Conservation (phyloP, 2,113 vertebrate species). For the Probosciger aterrimus region DNA sequence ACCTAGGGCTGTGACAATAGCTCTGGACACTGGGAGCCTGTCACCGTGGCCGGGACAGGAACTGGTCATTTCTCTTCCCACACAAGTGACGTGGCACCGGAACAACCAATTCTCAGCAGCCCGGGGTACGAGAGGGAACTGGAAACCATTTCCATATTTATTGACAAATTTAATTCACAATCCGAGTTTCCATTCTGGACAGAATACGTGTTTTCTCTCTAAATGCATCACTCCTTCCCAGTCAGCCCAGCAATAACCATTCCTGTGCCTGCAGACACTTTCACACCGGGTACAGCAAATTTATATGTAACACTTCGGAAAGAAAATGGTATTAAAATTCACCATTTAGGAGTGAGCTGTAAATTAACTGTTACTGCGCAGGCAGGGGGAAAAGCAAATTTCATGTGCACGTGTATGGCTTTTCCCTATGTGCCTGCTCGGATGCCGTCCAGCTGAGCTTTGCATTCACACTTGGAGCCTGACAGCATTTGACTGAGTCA, state of each 20-base stretch:
- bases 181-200: background rate
- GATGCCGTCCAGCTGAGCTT: background rate
- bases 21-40: background rate
- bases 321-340: constrained; percentile 25
- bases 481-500: background rate
- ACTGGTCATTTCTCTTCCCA: background rate
- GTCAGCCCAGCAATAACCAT: constrained; percentile 3
- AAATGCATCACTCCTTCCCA: constrained; percentile 33
- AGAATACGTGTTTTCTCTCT: constrained; percentile 17
- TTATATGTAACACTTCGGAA: background rate
- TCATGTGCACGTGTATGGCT: background rate
- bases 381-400: background rate
- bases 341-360: background rate
- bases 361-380: constrained; percentile 30
- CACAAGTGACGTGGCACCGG: background rate
- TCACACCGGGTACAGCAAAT: background rate
- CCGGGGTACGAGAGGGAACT: background rate
- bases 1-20: background rate
- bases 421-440: background rate
- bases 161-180: constrained; percentile 62
- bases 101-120: background rate
- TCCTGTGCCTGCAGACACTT: constrained; percentile 27
- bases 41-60: background rate
- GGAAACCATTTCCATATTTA: constrained; percentile 61
- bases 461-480: background rate